Percentiles rank a stretch among this genome's conserved stretches.
Conservation (phyloP, 1,140 invertebrate genomes). For the Reticulitermes speratus region DNA sequence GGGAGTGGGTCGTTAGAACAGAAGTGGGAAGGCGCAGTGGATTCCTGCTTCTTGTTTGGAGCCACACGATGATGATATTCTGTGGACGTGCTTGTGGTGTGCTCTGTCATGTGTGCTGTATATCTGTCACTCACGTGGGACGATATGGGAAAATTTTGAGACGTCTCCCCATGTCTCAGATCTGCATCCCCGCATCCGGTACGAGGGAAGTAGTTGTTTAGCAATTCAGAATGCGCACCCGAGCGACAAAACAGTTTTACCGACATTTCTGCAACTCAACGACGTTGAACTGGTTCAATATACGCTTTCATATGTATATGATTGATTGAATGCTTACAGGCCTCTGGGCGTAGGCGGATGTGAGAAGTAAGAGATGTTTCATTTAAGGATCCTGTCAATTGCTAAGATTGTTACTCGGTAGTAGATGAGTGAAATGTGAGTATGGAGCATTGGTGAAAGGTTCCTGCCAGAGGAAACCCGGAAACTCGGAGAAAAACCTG, state of each 20-base stretch:
- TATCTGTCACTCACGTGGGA: conserved; percentile 12
- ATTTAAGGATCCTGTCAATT: too few relatives aligned
- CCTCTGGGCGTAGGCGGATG: too few relatives aligned
- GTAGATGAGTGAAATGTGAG: too few relatives aligned
- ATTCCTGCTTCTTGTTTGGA: background rate
- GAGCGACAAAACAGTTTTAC: background rate
- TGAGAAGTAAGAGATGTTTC: too few relatives aligned
- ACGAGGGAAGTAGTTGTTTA: background rate
- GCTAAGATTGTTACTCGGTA: too few relatives aligned
- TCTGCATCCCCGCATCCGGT: background rate
- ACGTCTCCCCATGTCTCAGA: background rate
- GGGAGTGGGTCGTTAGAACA: background rate
- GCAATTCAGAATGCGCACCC: background rate
- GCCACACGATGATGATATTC: background rate
- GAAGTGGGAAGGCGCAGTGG: background rate
- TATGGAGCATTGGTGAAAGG: too few relatives aligned
- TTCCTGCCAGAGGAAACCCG: too few relatives aligned
- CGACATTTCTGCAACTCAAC: too few relatives aligned
- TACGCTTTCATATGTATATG: background rate
- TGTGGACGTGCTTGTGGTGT: background rate
- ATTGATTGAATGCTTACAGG: too few relatives aligned
- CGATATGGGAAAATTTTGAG: background rate
- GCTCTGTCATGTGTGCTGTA: background rate
- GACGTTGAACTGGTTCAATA: background rate
- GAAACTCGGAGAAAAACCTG: too few relatives aligned